phyloP scores from a whole-genome alignment of 2,113 vertebrate genomes.

The Bucco capensis region DNA sequence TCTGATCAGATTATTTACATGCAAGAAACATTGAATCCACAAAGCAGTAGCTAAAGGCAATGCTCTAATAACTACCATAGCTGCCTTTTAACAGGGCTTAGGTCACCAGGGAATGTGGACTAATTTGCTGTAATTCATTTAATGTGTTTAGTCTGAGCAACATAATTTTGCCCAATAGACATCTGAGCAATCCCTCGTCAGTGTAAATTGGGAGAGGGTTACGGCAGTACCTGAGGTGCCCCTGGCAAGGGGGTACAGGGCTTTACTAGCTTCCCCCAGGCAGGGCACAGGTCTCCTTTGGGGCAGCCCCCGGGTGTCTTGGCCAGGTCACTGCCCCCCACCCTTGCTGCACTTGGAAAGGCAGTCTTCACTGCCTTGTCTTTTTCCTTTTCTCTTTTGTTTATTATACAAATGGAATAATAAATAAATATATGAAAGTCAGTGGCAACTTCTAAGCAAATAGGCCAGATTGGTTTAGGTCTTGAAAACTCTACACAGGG shows the following conservation, averaged over 20 bases:
- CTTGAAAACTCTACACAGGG: not conserved
- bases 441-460: not conserved
- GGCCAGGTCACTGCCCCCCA: not conserved
- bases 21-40: not conserved
- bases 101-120: not conserved
- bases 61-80: not conserved
- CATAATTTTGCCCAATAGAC: not conserved
- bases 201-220: conserved; percentile 7
- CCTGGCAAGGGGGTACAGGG: not conserved
- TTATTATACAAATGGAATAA: not conserved
- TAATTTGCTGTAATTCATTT: conserved; percentile 60
- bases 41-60: not conserved
- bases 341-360: not conserved
- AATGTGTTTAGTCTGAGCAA: conserved; percentile 57
- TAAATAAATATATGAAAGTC: not conserved
- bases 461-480: not conserved
- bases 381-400: rapidly evolving
- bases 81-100: not conserved
- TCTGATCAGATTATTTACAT: not conserved
- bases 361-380: not conserved
- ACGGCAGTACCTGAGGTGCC: not conserved
- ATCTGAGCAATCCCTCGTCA: not conserved
- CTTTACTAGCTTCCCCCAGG: not conserved
- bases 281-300: not conserved
- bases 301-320: not conserved